These are phyloP conservation scores for Nomada lathburiana DNA, from an alignment of 2,888 invertebrate genomes.

Conservation along the genomic window DNA sequence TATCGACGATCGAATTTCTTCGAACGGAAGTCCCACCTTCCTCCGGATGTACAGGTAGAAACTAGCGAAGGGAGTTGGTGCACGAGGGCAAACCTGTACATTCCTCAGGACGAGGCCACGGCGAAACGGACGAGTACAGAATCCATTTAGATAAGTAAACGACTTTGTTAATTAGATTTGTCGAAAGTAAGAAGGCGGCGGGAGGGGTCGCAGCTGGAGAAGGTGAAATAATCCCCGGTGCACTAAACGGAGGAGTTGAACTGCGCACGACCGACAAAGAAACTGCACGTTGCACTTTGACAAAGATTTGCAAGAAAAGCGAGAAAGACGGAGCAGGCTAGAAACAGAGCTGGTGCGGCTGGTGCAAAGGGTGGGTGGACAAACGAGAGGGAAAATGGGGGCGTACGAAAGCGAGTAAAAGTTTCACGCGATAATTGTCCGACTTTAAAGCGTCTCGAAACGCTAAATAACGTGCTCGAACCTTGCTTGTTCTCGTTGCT, in stretches of 20 bases:
- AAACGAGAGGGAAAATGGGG: conserved; percentile 34
- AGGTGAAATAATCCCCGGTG: conserved; percentile 74
- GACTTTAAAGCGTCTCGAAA: conserved; percentile 54
- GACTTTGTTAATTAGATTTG: conserved; percentile 81
- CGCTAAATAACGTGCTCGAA: conserved; percentile 61
- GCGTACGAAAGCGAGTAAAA: conserved; percentile 55
- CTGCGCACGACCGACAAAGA: conserved; percentile 54
- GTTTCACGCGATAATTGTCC: conserved; percentile 63
- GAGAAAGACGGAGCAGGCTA: conserved; percentile 2
- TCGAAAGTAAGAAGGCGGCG: conserved; percentile 73
- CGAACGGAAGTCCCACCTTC: background rate
- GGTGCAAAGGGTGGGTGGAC: background rate
- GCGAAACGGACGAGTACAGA: conserved; percentile 76
- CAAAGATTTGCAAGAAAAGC: conserved; percentile 54
- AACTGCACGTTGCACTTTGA: conserved; percentile 60
- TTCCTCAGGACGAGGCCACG: conserved; percentile 52
- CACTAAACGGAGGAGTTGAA: conserved; percentile 71
- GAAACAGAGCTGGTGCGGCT: background rate
- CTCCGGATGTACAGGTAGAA: background rate
- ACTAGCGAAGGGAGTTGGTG: conserved; percentile 5
- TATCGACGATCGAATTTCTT: background rate
- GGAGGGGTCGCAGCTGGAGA: conserved; percentile 67
- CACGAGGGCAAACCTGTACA: conserved; percentile 20
- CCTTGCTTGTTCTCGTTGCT: conserved; percentile 13
- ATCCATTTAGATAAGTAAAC: conserved; percentile 81